These are phyloP conservation scores for Rhodophaea formosa DNA, from an alignment of 2,888 invertebrate genomes.

Conservation along the genomic window DNA sequence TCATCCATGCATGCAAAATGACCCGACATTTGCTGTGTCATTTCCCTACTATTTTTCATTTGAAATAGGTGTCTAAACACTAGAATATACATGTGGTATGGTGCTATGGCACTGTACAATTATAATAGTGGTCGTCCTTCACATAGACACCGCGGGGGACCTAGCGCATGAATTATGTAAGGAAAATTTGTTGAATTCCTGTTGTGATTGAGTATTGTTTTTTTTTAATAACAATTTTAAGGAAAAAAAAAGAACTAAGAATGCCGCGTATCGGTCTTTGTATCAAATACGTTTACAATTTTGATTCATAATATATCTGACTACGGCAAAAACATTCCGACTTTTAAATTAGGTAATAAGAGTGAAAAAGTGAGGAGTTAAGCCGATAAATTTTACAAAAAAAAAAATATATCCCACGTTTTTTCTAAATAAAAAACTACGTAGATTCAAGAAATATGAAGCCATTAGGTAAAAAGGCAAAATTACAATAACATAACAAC, in stretches of 20 bases:
- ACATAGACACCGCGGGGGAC: conserved; percentile 26
- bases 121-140: conserved; percentile 36
- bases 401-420: no score
- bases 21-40: no score
- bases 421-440: no score
- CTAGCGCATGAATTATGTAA: conserved; percentile 33
- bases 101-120: conserved; percentile 3
- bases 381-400: no score
- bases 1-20: no score
- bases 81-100: neutral
- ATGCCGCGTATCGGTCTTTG: neutral
- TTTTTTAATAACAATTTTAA: neutral
- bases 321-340: no score
- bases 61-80: conserved; percentile 17
- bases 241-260: neutral
- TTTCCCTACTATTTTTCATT: neutral
- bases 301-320: no score
- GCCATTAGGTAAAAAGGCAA: neutral
- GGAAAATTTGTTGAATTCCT: conserved; percentile 1
- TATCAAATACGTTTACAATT: no score
- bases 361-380: no score
- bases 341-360: no score
- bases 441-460: no score
- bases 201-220: neutral
- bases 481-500: neutral